Evolutionary conservation across 1,140 invertebrate genomes (phyloP), one percentile per base, ranked within the genome.

Genomic region (Pseudomyrmex concolor): DNA sequence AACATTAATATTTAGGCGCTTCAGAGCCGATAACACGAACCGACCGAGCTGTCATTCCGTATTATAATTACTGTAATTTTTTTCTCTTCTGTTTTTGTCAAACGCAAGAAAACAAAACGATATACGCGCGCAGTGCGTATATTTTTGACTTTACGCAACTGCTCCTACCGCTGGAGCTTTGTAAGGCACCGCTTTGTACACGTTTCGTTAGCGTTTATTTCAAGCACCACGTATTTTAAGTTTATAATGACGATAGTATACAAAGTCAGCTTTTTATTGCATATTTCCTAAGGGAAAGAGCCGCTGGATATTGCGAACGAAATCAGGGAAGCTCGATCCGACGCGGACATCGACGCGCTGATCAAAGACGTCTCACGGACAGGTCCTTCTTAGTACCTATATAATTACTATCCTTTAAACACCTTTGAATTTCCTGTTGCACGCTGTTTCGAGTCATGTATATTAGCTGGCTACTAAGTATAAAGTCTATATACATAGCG

Each of bases 311-410:
- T 57, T 73, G 66, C 43, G 64, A 86, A 45, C 19, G 60, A 73
- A 84, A 72, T 80, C 67, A 25, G 5, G 12, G 50, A 54, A 51
- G 48, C 63, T 86, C 87, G 76, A 83, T 92, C 89, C 70, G 86
- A 92, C 54, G 85, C 90, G 64, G 91, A 92, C 82, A 91, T 91
- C 85, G 88, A 91, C 88, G 90, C 87, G 63, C 84, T 90, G 67
- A 91, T 92, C 84, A 91, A 89, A 89, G 87, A 92, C 78, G 67
- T 85, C 71, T 66, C 60, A 86, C 60, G 64, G 73, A 72, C 85
- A 92, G 91, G 91, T 92, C 89, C 87, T 88, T 81, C 74, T 34
- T 86, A 78, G 13, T 83, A 80, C 63, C 70, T 51, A 43, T 7
- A 34, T 34, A 34, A 34, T 34, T 73, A 68, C 71, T 71, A 67